Evolutionary conservation across 2,888 invertebrate genomes (phyloP).

Genomic region (Tuberolachnus salignus): DNA sequence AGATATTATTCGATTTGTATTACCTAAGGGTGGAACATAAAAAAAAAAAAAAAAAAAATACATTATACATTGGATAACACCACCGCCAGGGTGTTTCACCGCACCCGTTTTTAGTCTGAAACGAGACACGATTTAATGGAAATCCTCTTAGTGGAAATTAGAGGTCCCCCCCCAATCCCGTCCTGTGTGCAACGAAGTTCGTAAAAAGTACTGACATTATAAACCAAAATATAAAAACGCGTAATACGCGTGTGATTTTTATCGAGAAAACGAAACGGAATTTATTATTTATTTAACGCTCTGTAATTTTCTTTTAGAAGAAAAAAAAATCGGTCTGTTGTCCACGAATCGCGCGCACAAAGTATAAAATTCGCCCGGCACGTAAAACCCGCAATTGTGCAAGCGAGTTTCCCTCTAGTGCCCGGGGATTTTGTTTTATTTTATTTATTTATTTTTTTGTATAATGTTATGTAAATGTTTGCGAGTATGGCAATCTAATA

Average conservation of each 20-base stretch:
- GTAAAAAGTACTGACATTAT: too few species aligned
- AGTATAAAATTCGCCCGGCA: constrained; percentile 17
- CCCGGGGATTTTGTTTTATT: constrained; percentile 2
- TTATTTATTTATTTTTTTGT: constrained; percentile 25
- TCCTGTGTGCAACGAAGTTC: too few species aligned
- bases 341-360: constrained; percentile 1
- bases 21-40: too few species aligned
- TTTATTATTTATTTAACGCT: constrained; percentile 8
- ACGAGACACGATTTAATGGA: too few species aligned
- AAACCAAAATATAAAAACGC: background rate
- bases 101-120: too few species aligned
- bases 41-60: background rate
- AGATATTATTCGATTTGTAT: too few species aligned
- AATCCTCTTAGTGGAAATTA: too few species aligned
- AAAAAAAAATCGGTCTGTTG: constrained; percentile 7
- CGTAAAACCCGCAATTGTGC: constrained; percentile 18
- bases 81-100: too few species aligned
- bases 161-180: too few species aligned
- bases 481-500: constrained; percentile 44
- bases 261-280: background rate
- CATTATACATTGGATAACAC: too few species aligned
- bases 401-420: background rate
- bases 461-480: constrained; percentile 52
- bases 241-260: background rate
- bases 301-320: background rate